Conservation (phyloP, 2,888 invertebrate species). For the Eupeodes luniger region DNA sequence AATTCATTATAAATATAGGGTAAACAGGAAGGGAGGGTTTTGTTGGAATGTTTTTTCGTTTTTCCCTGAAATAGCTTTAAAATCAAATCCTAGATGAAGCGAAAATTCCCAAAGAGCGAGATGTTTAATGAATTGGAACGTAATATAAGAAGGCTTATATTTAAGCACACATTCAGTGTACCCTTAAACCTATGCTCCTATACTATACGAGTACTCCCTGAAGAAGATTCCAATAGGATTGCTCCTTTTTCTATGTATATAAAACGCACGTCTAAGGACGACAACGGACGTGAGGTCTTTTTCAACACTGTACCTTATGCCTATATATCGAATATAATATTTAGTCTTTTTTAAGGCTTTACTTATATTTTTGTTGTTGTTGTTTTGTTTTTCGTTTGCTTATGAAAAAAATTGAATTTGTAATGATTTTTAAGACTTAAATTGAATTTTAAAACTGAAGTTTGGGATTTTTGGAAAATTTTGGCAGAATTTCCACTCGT, state of each 20-base stretch:
- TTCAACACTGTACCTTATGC: not conserved
- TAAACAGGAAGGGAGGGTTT: constrained; percentile 1
- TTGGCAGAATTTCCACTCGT: not conserved
- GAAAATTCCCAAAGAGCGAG: constrained; percentile 24
- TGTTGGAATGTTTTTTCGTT: not conserved
- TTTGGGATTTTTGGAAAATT: constrained; percentile 14
- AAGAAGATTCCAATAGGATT: not conserved
- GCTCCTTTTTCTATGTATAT: not conserved
- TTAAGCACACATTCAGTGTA: not conserved
- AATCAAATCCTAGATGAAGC: constrained; percentile 40
- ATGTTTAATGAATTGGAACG: constrained; percentile 32
- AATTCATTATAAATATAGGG: constrained; percentile 53
- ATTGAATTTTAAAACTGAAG: constrained; percentile 37
- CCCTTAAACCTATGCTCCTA: too few relatives aligned
- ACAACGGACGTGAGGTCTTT: constrained; percentile 22
- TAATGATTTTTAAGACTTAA: constrained; percentile 30
- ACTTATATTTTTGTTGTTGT: not conserved
- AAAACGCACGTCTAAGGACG: constrained; percentile 20
- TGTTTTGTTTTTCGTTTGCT: constrained; percentile 3
- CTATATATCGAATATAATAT: constrained; percentile 23
- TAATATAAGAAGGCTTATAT: constrained; percentile 25
- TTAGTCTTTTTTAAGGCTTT: not conserved
- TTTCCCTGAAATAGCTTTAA: constrained; percentile 4
- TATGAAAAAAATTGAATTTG: constrained; percentile 31
- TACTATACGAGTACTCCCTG: not conserved